Evolutionary conservation across 2,888 invertebrate species (phyloP), one percentile per base, ranked within the genome.

Genomic region (Leucophora obtusa): DNA sequence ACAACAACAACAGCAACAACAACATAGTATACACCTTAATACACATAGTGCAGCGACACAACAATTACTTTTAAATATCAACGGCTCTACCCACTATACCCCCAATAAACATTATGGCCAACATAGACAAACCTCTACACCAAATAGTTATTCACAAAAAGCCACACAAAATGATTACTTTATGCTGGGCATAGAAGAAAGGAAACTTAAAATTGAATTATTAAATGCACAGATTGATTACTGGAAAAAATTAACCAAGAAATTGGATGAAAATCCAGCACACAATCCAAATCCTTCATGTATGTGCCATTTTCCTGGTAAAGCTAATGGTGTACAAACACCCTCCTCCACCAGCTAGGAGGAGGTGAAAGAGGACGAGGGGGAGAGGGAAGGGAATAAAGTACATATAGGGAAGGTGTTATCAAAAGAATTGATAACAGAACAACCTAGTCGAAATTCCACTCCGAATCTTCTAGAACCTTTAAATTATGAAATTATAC

Each of bases 211-310:
- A 81, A 90, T 90, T 33, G 90, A 90, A 56, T 83, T 90, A 68
- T 54, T 90, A 3, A 89, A 90, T 81, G 90, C 87, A 70, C 90
- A 90, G 85, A 90, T 90, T 38, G 89, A 89, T 21, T 90, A 90
- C 68, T 90, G 90, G 90, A 88, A 88, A 58, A 89, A 88, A 11
- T 82, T 90, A 50, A 90, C 90, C 38, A 88, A 87, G 73, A 90
- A 90, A 78, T 68, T 90, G 8, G 89, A 89, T 78, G 73, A 86
- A 17, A 87, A 86, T 66, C 63, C 83, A 2, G 86, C 86, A 0
- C 89, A 89, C 35, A 83, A 83, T 81, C 87, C 89, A 2, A 86
- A 86, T 83, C 89, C 89, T 14, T 79, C 87, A 38, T 89, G 89
- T 73, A 83, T 84, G 2, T 89, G 89, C 18, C 89, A 89, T 60